These are phyloP conservation scores for Ceyx melanurus DNA, from an alignment of 2,113 vertebrate genomes.

Conservation along the genomic window DNA sequence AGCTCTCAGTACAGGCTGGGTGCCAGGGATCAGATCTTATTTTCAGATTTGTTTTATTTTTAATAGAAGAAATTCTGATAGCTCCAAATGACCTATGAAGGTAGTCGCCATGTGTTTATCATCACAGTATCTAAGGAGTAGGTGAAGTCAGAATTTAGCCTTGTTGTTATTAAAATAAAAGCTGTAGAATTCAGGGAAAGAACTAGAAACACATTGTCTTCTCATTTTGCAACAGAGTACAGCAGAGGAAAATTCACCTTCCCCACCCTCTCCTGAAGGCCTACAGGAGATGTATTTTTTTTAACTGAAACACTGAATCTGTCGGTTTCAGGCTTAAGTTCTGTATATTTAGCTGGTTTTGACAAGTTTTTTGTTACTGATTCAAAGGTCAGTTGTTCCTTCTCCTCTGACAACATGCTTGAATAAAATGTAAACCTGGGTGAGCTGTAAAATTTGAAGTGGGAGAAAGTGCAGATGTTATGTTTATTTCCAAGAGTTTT, in stretches of 20 bases:
- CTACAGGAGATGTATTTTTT: neutral
- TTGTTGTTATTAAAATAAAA: neutral
- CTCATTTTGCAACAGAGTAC: neutral
- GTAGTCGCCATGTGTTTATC: neutral
- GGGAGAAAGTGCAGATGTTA: neutral
- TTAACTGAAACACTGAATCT: neutral
- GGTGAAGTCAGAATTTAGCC: neutral
- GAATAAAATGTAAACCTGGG: neutral
- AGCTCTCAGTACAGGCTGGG: neutral
- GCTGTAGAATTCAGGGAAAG: neutral
- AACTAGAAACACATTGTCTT: neutral
- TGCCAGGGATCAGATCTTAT: neutral
- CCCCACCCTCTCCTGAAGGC: neutral
- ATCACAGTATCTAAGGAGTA: neutral
- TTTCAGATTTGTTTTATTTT: neutral
- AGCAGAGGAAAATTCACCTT: neutral
- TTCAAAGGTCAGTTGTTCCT: neutral
- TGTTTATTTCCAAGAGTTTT: constrained; percentile 7
- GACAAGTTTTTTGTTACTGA: neutral
- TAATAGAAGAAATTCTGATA: neutral
- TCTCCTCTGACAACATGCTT: neutral
- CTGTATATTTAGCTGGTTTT: neutral
- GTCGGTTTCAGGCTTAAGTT: neutral
- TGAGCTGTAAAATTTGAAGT: neutral
- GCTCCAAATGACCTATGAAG: neutral